Conservation (phyloP, 2,888 invertebrate genomes). For the Phyllotreta cruciferae region DNA sequence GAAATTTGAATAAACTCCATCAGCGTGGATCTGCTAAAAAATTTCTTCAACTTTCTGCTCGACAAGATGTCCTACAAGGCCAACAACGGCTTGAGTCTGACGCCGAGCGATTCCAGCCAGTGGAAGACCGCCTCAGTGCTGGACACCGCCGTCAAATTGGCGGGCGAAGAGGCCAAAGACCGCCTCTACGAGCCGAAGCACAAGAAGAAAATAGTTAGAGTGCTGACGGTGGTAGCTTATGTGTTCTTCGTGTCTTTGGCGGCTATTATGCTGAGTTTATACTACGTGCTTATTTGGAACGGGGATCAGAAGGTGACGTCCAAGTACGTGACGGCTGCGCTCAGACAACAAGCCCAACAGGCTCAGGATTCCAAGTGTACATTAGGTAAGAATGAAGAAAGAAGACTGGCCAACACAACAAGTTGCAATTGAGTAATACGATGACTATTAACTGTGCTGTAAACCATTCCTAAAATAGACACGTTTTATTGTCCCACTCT, state of each 20-base stretch:
- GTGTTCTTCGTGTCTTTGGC: conserved; percentile 93
- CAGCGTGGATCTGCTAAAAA: conserved; percentile 45
- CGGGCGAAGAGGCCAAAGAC: conserved; percentile 71
- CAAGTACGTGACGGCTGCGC: conserved; percentile 39
- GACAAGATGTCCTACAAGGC: conserved; percentile 66
- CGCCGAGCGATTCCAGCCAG: conserved; percentile 48
- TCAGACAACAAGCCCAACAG: conserved; percentile 32
- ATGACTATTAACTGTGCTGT: background rate
- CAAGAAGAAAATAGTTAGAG: conserved; percentile 86
- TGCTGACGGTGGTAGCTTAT: conserved; percentile 92
- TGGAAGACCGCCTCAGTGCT: conserved; percentile 51
- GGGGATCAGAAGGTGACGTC: conserved; percentile 64
- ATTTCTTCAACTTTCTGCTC: conserved; percentile 33
- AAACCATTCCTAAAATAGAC: background rate
- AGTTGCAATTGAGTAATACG: background rate
- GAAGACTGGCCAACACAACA: background rate
- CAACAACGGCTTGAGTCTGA: conserved; percentile 63
- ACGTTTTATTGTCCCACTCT: too few species aligned
- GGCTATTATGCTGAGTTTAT: conserved; percentile 90
- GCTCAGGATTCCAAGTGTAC: conserved; percentile 45
- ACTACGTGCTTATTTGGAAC: conserved; percentile 95
- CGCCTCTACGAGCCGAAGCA: conserved; percentile 82
- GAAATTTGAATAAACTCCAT: conserved; percentile 31
- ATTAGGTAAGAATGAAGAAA: conserved; percentile 40
- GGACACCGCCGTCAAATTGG: conserved; percentile 71